These are phyloP conservation scores for Plecotus auritus DNA, from an alignment of 2,113 vertebrate genomes.

Conservation along the genomic window DNA sequence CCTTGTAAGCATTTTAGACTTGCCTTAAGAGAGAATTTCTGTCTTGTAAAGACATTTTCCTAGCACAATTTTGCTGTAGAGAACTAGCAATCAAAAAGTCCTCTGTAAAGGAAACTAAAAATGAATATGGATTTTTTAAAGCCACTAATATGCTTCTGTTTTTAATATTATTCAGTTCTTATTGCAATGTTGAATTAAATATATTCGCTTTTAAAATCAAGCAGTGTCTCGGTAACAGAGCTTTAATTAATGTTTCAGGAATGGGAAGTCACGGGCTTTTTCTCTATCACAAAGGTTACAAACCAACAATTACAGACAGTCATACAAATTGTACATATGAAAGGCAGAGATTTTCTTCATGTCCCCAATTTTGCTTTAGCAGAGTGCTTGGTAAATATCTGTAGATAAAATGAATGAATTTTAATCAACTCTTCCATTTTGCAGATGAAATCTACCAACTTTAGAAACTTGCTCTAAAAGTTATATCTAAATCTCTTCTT, in stretches of 20 bases:
- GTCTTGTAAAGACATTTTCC: constrained; percentile 39
- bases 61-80: neutral
- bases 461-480: neutral
- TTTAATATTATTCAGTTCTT: constrained; percentile 35
- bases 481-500: neutral
- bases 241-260: neutral
- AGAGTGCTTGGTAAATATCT: neutral
- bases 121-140: neutral
- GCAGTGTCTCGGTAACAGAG: neutral
- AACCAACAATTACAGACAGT: neutral
- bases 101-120: neutral
- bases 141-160: constrained; percentile 33
- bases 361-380: neutral
- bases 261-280: neutral
- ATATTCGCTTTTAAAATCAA: constrained; percentile 39
- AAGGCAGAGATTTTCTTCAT: neutral
- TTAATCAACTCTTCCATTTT: constrained; percentile 9
- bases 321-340: neutral
- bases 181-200: constrained; percentile 56
- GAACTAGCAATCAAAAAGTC: neutral
- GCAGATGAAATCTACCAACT: neutral
- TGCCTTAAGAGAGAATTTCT: constrained; percentile 27
- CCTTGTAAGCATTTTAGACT: constrained; percentile 43
- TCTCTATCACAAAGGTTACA: neutral
- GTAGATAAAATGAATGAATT: neutral